phyloP scores from a whole-genome alignment of 1,140 invertebrate species.

The Rhagoletis pomonella region DNA sequence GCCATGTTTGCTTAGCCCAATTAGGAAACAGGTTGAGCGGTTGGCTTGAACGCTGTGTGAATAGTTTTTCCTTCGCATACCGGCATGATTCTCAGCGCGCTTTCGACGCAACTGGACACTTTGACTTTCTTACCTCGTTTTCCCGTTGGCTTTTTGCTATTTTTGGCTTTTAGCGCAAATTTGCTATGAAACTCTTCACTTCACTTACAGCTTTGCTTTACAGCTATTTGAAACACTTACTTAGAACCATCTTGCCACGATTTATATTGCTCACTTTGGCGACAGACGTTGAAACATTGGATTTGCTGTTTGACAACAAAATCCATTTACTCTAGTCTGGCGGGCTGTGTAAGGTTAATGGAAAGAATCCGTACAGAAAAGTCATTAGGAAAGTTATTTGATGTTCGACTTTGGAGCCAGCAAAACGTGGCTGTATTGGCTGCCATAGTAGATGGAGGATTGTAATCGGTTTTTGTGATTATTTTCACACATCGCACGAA shows the following conservation, averaged over 20 bases:
- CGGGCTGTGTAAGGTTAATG: conserved; percentile 23
- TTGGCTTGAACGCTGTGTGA: neutral
- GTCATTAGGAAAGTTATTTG: neutral
- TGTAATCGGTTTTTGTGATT: neutral
- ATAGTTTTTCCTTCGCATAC: neutral
- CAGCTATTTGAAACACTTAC: conserved; percentile 1
- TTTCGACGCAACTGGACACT: conserved; percentile 40
- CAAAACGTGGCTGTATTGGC: neutral
- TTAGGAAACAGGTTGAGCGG: conserved; percentile 42
- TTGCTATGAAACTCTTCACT: neutral
- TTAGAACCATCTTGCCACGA: conserved; percentile 22
- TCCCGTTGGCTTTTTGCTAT: conserved; percentile 6
- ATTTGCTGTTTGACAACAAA: conserved; percentile 26
- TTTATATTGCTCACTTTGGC: conserved; percentile 1
- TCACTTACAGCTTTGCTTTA: neutral
- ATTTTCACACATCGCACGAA: neutral
- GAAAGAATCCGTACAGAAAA: neutral
- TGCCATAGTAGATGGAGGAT: neutral
- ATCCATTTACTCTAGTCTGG: conserved; percentile 17
- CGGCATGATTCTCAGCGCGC: neutral
- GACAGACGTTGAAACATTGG: neutral
- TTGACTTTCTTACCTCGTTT: conserved; percentile 42
- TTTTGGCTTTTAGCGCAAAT: conserved; percentile 28
- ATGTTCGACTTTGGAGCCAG: neutral
- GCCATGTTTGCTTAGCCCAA: conserved; percentile 34